A percentile compares a stretch with the other conserved stretches of the same genome.
phyloP scores from a whole-genome alignment of 2,888 invertebrate genomes.

The Cheilosia urbana region DNA sequence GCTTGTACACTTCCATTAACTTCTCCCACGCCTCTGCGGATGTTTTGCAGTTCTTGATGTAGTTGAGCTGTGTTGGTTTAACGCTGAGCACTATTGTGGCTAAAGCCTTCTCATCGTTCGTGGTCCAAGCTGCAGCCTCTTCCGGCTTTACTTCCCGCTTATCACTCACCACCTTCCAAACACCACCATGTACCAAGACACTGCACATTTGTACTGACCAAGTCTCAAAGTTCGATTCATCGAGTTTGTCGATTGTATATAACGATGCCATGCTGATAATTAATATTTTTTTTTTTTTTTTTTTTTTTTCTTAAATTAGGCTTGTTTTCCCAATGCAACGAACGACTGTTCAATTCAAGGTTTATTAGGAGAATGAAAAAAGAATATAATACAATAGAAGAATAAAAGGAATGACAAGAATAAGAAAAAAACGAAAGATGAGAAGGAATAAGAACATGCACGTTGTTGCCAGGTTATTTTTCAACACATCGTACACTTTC shows the following conservation, averaged over 20 bases:
- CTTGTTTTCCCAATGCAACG: too few relatives aligned
- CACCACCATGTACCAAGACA: constrained; percentile 35
- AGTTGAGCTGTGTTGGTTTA: constrained; percentile 39
- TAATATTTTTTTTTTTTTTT: too few relatives aligned
- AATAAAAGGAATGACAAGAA: neutral
- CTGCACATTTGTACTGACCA: constrained; percentile 44
- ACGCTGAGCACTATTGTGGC: too few relatives aligned
- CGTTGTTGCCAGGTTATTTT: neutral
- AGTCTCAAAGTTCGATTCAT: too few relatives aligned
- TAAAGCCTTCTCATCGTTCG: constrained; percentile 26
- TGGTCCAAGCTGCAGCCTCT: constrained; percentile 6
- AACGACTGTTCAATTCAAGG: neutral
- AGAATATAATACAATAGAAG: neutral
- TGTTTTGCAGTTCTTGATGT: constrained; percentile 65
- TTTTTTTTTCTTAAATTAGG: too few relatives aligned
- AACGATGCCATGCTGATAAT: too few relatives aligned
- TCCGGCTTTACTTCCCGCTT: neutral
- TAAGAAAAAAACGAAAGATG: neutral
- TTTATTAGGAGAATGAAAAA: neutral
- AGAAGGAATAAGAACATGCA: neutral
- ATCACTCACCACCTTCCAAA: constrained; percentile 28
- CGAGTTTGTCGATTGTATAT: too few relatives aligned
- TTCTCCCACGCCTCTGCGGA: too few relatives aligned
- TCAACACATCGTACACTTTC: too few relatives aligned
- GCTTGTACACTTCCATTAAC: constrained; percentile 46